These are phyloP conservation scores for Drosophila ironensis DNA, from an alignment of 1,140 invertebrate species.

Conservation along the genomic window DNA sequence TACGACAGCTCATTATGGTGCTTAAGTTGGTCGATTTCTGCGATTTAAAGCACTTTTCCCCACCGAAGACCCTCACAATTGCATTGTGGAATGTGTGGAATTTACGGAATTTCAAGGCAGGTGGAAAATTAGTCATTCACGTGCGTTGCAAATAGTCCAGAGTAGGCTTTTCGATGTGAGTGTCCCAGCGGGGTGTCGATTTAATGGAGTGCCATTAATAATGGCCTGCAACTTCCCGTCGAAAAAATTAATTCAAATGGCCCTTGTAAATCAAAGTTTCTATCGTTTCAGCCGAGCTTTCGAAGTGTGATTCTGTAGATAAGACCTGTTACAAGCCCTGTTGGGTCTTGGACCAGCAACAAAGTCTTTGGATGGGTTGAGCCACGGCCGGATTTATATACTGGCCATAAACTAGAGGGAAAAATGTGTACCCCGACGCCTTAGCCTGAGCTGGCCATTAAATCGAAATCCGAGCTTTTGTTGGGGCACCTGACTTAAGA, in stretches of 20 bases:
- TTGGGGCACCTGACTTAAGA: slow-evolving; percentile 64
- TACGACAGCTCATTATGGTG: slow-evolving; percentile 42
- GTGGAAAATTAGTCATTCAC: neutral
- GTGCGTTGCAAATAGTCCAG: no score
- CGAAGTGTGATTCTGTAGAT: slow-evolving; percentile 43
- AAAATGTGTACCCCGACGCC: slow-evolving; percentile 39
- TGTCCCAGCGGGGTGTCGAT: slow-evolving; percentile 1
- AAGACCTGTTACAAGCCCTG: slow-evolving; percentile 19
- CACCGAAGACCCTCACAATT: slow-evolving; percentile 1
- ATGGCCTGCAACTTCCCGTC: neutral
- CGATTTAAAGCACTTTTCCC: slow-evolving; percentile 16
- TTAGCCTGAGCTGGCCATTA: slow-evolving; percentile 43
- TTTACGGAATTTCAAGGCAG: neutral
- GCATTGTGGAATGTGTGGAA: slow-evolving; percentile 10
- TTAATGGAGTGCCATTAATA: slow-evolving; percentile 15
- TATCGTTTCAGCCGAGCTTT: slow-evolving; percentile 8
- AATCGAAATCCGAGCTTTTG: slow-evolving; percentile 65
- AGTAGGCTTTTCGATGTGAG: no score
- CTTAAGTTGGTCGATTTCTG: slow-evolving; percentile 20
- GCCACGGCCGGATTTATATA: slow-evolving; percentile 51
- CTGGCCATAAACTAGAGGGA: slow-evolving; percentile 48
- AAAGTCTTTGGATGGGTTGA: slow-evolving; percentile 63
- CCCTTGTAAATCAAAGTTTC: slow-evolving; percentile 28
- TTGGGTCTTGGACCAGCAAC: slow-evolving; percentile 37
- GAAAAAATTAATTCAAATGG: slow-evolving; percentile 38